Base-by-base conservation (phyloP, 2,113 vertebrate genomes). In the Oenanthe melanoleuca region DNA sequence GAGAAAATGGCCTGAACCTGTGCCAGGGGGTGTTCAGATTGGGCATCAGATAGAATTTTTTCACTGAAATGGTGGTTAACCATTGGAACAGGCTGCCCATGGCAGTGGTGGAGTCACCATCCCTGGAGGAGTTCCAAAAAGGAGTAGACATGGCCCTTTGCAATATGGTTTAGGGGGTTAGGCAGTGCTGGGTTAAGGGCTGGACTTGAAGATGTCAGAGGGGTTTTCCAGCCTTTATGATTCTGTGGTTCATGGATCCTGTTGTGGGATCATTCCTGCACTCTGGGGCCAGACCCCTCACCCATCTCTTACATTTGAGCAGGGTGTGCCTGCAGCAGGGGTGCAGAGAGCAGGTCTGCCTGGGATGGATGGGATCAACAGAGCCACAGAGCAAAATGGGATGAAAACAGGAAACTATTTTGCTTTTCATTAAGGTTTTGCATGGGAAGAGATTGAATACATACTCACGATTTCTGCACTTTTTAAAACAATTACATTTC, bases 261-360 rank as follows among this genome's bases (percentile, higher is more conserved):
- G 0, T 2, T 64, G 44, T 16, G 75, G 75, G 16, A 23, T 49
- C 1, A 0, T n/a, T 86, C 1, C 24, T 49, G 9, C 0, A 0
- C 26, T 40, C 33, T 22, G 53, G 34, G 44, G 33, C 9, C 0
- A 0, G 21, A 21, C 38, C 25, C 40, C 14, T 82, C 0, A 0
- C 8, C 4, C 19, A 37, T 21, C 47, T 42, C 70, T 21, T 13
- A 24, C 0, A 0, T 69, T 20, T 83, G 67, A 57, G 69, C 37
- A 2, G 37, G 26, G 4, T 80, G 26, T 72, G 49, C 49, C 12
- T 23, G 29, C 26, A 75, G 6, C 29, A 63, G 44, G 29, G 10
- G 3, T 71, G 38, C 60, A 52, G 63, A 61, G 49, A 69, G 64
- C 5, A 6, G 38, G 20, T 1, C 57, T 50, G 6, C 31, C 69